Evolutionary conservation across 2,113 vertebrate species (phyloP).

Genomic region (Sebastes fasciatus): DNA sequence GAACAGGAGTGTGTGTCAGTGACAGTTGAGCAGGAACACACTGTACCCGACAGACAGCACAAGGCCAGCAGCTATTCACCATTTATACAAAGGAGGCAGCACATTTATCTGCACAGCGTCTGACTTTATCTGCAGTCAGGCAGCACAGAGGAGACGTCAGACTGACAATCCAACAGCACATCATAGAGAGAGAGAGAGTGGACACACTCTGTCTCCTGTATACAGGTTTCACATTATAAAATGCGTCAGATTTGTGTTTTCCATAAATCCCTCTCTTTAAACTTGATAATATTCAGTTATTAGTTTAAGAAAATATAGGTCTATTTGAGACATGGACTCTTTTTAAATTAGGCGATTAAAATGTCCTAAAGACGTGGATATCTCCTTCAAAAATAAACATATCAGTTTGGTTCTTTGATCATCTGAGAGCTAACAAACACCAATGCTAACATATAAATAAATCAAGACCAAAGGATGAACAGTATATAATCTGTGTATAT

Average conservation of each 20-base stretch:
- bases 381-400: too few relatives aligned
- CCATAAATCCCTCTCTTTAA: not conserved
- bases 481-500: too few relatives aligned
- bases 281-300: not conserved
- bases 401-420: too few relatives aligned
- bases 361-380: too few relatives aligned
- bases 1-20: constrained; percentile 1
- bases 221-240: too few relatives aligned
- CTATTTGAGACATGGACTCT: too few relatives aligned
- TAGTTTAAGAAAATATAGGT: too few relatives aligned
- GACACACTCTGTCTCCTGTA: not conserved
- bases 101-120: not conserved
- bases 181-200: not conserved
- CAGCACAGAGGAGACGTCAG: not conserved
- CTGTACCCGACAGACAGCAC: not conserved
- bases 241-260: not conserved
- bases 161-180: too few relatives aligned
- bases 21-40: constrained; percentile 8
- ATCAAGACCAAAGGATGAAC: too few relatives aligned
- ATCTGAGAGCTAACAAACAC: too few relatives aligned
- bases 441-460: too few relatives aligned
- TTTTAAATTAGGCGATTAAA: too few relatives aligned
- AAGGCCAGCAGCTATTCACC: not conserved
- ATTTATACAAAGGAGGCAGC: not conserved
- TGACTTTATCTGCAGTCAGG: not conserved